These are phyloP conservation scores for Cichlasoma orientale DNA, from an alignment of 2,797 vertebrate genomes.

Conservation along the genomic window DNA sequence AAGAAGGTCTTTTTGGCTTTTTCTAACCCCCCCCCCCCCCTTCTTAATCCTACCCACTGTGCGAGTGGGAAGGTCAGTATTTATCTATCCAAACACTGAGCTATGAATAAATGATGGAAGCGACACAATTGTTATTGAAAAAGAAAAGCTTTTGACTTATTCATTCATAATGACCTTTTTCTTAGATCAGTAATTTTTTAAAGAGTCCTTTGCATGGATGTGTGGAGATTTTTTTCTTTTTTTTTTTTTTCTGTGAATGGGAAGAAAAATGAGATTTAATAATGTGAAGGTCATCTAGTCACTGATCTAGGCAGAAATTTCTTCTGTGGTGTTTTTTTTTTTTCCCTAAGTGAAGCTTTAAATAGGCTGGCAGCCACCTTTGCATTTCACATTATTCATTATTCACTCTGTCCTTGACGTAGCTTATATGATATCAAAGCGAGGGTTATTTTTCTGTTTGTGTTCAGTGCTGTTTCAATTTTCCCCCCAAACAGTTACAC, in stretches of 20 bases:
- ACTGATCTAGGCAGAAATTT: conserved; percentile 34
- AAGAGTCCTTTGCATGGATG: neutral
- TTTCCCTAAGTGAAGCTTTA: conserved; percentile 43
- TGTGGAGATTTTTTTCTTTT: neutral
- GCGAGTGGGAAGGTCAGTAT: conserved; percentile 47
- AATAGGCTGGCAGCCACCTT: conserved; percentile 38
- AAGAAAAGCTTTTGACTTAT: conserved; percentile 44
- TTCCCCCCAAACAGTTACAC: neutral
- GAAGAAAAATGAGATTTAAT: conserved; percentile 35
- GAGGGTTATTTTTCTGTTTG: conserved; percentile 31
- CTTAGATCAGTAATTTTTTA: conserved; percentile 26
- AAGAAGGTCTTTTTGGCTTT: conserved; percentile 12
- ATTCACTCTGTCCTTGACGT: conserved; percentile 40
- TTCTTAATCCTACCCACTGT: conserved; percentile 38
- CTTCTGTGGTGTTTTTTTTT: conserved; percentile 21
- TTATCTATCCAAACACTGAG: conserved; percentile 40
- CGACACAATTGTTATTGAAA: conserved; percentile 52
- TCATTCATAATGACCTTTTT: conserved; percentile 20
- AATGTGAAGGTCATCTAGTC: conserved; percentile 48
- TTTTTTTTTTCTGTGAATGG: neutral
- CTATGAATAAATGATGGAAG: conserved; percentile 47
- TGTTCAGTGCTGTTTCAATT: conserved; percentile 24
- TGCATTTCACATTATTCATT: conserved; percentile 53
- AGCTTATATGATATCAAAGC: conserved; percentile 29
- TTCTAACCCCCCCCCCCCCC: neutral